These are phyloP conservation scores for Lordiphosa collinella DNA, from an alignment of 1,140 invertebrate genomes.

Conservation along the genomic window DNA sequence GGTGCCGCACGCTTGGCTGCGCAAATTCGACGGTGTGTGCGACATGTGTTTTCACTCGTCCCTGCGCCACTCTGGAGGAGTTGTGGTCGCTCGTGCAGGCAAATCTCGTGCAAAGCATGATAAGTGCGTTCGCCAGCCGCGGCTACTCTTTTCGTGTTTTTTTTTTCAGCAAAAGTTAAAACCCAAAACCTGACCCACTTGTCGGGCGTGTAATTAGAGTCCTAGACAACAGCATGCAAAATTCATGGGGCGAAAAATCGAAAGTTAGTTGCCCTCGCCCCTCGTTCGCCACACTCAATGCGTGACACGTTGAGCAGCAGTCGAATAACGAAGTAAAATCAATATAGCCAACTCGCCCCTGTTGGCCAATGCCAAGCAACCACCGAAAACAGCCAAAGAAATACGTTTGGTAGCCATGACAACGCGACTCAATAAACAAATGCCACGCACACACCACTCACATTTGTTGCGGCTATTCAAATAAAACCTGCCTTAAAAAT, in stretches of 20 bases:
- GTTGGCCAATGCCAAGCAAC: slow-evolving; percentile 71
- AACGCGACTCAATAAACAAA: slow-evolving; percentile 66
- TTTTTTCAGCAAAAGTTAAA: slow-evolving; percentile 16
- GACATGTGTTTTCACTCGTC: slow-evolving; percentile 64
- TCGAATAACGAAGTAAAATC: slow-evolving; percentile 39
- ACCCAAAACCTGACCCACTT: slow-evolving; percentile 52
- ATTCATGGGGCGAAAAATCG: slow-evolving; percentile 68
- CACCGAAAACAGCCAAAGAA: slow-evolving; percentile 45
- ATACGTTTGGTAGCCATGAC: slow-evolving; percentile 40
- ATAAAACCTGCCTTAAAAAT: slow-evolving; percentile 64
- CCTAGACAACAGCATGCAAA: slow-evolving; percentile 34
- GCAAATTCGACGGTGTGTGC: slow-evolving; percentile 24
- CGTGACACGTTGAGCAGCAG: slow-evolving; percentile 38
- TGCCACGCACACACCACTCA: slow-evolving; percentile 16
- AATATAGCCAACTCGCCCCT: slow-evolving; percentile 35
- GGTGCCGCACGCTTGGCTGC: slow-evolving; percentile 65
- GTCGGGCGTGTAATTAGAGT: slow-evolving; percentile 56
- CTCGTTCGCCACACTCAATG: slow-evolving; percentile 28
- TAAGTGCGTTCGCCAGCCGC: slow-evolving; percentile 43
- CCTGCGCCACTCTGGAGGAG: slow-evolving; percentile 16
- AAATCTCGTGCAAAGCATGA: slow-evolving; percentile 67
- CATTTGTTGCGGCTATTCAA: slow-evolving; percentile 49
- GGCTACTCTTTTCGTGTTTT: slow-evolving; percentile 17
- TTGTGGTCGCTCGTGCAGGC: slow-evolving; percentile 61
- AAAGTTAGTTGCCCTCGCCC: slow-evolving; percentile 42